Base-by-base conservation (phyloP, 1,140 invertebrate species). In the Zaprionus kolodkinae region DNA sequence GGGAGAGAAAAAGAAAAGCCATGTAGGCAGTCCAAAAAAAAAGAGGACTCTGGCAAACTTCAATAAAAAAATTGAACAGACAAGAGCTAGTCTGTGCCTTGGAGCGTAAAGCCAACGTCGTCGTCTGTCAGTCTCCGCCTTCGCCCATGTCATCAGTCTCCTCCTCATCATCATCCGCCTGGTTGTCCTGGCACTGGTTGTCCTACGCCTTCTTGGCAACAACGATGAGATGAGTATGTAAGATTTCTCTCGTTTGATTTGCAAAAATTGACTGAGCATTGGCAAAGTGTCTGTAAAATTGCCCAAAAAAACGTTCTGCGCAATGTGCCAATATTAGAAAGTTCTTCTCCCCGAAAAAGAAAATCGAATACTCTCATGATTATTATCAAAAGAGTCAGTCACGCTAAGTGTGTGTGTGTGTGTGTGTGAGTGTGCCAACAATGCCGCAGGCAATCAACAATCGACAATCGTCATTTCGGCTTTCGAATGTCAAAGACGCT, bases 231-330 rank as follows among this genome's bases (percentile, higher is more conserved):
- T 50, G 21, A 71, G 52, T 66, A 38, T 30, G 57, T 48, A 63
- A 78, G 25, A 65, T 60, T 45, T 17, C 59, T 52, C 52, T 48
- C 77, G 83, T 88, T 89, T 89, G 85, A 89, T 89, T 89, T 89
- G 85, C 78, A 79, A 81, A 78, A 89, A 89, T 89, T 89, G 85
- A 89, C 86, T 89, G 85, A 89, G 72, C 86, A 89, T 81, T 72
- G 74, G 85, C 76, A 88, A 88, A 88, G 84, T 88, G 84, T 71
- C 84, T 88, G 84, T 78, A 80, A 87, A 88, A 88, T 88, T 78
- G 77, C 71, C 40, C 13, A 45, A 45, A 73, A 84, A 87, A 87
- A 75, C 61, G 62, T 55, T 61, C 40, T n/a, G 43, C 33, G 52
- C 54, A 70, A 17, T 40, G 33, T 30, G 52, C 25, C 36, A 78